Percentiles rank a stretch among this genome's conserved stretches.
Evolutionary conservation across 2,113 vertebrate genomes (phyloP).

Genomic region (Isurus oxyrinchus): DNA sequence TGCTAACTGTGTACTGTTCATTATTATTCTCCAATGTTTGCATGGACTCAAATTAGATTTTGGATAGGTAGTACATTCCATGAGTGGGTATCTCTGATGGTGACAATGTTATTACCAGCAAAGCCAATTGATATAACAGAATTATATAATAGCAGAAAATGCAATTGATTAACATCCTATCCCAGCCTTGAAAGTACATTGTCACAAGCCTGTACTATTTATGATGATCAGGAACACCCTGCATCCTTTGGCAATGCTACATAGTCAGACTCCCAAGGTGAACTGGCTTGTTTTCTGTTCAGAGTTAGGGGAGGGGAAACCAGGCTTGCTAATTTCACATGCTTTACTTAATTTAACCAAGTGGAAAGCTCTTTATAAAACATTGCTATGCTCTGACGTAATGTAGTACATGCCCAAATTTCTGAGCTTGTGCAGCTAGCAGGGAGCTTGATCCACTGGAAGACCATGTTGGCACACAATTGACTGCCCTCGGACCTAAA

Average conservation of each 20-base stretch:
- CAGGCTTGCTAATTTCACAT: neutral
- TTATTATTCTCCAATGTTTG: neutral
- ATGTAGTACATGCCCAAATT: neutral
- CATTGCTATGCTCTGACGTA: neutral
- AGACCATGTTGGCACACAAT: no score
- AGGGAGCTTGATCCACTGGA: neutral
- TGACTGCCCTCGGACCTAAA: neutral
- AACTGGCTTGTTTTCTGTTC: neutral
- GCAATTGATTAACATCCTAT: neutral
- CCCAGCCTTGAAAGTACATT: neutral
- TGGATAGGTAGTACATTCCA: neutral
- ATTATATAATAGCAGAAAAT: neutral
- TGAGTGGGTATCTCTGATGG: neutral
- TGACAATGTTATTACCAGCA: neutral
- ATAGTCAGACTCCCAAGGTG: neutral
- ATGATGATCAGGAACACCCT: neutral
- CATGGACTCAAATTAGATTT: slow-evolving; percentile 12
- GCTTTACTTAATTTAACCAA: neutral
- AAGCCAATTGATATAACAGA: neutral
- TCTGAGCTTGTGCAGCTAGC: neutral
- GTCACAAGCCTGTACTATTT: neutral
- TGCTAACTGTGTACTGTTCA: neutral
- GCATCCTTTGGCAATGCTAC: neutral
- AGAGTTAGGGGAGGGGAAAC: neutral
- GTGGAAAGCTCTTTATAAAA: neutral